Evolutionary conservation across 2,797 vertebrate species (phyloP), one percentile per base, ranked within the genome.

Genomic region (Acanthopagrus latus): DNA sequence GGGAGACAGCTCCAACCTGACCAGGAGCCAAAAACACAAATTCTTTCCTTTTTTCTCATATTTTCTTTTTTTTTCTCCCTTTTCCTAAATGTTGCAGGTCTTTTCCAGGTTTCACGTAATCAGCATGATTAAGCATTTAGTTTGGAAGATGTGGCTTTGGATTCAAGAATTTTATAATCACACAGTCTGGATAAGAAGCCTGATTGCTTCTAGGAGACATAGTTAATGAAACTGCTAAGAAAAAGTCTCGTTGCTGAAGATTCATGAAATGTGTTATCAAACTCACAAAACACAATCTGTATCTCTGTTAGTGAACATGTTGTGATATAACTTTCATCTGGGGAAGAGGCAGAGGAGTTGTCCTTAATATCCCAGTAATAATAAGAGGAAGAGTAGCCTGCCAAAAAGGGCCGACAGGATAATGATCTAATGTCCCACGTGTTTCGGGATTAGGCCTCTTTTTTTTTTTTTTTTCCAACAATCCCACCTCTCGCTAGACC

Each of bases 1-100:
- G 81, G 76, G 71, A 85, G 64, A 83, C 77, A 81, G 81, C 92
- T 91, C 86, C 78, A 89, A 74, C 80, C 75, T 93, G 90, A 93
- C 90, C 33, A 70, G 84, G 27, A 82, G 91, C 92, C 90, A 93
- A 85, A 85, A 86, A 71, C 70, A 89, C 91, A 94, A 93, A 93
- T 94, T 93, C 95, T 93, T 94, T 89, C 88, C 91, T 81, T 66
- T 1, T 86, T 88, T 78, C 71, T 56, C 71, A 64, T 65, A 63
- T 84, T 64, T 86, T 56, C 77, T 43, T 66, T 64, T 58, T 71
- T 57, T 64, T n/a, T n/a, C 47, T 18, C 27, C 51, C 43, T 47
- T 47, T 17, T 16, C 38, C 9, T 38, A 38, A 38, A 1, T 27
- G 52, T 9, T 86, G 90, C 83, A 92, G 91, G 48, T 54, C 71